Conservation (phyloP, 2,113 vertebrate species). For the Rhadina sibilatrix region DNA sequence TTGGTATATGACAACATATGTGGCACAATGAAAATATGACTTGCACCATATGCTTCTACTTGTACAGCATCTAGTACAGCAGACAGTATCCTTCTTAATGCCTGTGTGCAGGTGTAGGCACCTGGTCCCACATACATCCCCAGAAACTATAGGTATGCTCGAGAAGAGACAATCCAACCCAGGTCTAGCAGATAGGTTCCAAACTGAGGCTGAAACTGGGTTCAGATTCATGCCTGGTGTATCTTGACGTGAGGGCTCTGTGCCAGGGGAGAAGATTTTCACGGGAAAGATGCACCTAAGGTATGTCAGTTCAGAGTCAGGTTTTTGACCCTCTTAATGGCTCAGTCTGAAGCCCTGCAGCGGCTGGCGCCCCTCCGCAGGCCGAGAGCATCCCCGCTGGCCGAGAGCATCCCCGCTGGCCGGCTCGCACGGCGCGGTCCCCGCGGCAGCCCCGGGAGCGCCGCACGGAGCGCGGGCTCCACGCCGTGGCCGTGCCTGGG, state of each 20-base stretch:
- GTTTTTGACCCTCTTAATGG: not conserved
- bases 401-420: not conserved
- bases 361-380: not conserved
- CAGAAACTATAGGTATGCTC: not conserved
- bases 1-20: not conserved
- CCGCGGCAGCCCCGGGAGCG: not conserved
- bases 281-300: not conserved
- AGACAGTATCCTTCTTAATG: not conserved
- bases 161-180: not conserved
- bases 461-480: constrained; percentile 40
- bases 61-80: not conserved
- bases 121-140: not conserved
- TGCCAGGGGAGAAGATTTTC: not conserved
- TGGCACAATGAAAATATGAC: not conserved
- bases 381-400: not conserved
- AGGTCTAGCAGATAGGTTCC: not conserved
- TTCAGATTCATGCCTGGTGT: not conserved
- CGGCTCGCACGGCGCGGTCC: not conserved
- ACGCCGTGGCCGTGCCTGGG: not conserved
- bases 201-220: not conserved
- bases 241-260: too few relatives aligned
- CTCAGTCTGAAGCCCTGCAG: not conserved
- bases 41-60: not conserved
- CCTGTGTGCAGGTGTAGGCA: not conserved
- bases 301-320: not conserved